Conservation (phyloP, 2,113 vertebrate genomes). For the Colinus virginianus region DNA sequence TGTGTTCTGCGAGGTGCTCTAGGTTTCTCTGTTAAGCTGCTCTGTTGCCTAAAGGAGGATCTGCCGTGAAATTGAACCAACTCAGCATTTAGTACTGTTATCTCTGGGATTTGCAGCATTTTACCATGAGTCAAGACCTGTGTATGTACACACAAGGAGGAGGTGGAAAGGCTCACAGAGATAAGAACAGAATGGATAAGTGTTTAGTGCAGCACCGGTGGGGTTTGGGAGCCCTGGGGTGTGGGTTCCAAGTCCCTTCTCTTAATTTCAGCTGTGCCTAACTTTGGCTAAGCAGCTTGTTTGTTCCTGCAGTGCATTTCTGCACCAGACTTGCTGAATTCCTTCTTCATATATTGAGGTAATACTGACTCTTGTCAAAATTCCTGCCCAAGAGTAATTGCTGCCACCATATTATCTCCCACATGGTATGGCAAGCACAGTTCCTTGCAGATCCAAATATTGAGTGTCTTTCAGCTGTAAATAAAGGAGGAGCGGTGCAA, state of each 20-base stretch:
- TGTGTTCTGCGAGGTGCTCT: background rate
- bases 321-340: background rate
- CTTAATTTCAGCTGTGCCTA: background rate
- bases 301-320: background rate
- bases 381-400: background rate
- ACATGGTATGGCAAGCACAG: background rate
- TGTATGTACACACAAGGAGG: background rate
- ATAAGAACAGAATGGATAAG: background rate
- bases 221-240: background rate
- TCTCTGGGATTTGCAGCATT: background rate
- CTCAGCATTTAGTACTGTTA: background rate
- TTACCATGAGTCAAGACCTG: background rate
- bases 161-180: background rate
- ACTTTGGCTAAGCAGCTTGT: background rate
- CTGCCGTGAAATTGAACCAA: background rate
- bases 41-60: background rate
- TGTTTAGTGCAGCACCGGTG: fast-evolving
- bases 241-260: background rate
- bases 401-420: background rate
- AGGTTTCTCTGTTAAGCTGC: background rate
- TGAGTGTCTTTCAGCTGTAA: background rate
- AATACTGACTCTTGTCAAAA: background rate
- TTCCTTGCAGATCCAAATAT: background rate
- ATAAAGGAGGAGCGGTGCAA: background rate
- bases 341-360: background rate